Base-by-base conservation (phyloP, 2,797 vertebrate genomes). In the Austrolebias charrua region DNA sequence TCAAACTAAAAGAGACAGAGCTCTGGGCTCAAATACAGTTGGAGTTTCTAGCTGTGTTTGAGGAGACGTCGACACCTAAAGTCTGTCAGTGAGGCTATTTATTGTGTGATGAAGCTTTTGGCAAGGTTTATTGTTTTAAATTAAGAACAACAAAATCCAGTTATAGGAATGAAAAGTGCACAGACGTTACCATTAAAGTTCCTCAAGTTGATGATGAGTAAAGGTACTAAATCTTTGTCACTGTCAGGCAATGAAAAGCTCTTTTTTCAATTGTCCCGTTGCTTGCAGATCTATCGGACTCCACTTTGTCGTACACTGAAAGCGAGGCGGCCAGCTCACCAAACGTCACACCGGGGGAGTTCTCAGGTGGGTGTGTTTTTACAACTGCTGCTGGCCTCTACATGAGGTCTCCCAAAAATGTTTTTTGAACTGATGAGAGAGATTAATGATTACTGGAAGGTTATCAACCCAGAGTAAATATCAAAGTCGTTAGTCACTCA, bases 231-330 rank as follows among this genome's bases (percentile, higher is more conserved):
- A 24, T 2, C 9, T 3, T 24, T 24, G 43, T 55, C 31, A 11
- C 9, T 16, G 18, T 38, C 40, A 31, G 29, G 35, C 62, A 40
- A 73, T 54, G 16, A 65, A 52, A 20, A 33, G 47, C 52, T 87
- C 8, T 84, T 68, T 71, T 83, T 35, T 24, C 3, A 2, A 2
- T 42, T 70, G 38, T 76, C 71, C 81, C 70, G 28, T 65, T 79
- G 66, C 75, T 69, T 35, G 38, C 87, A 98, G 95, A 97, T 94
- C 95, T 97, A 75, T 98, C 96, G 70, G 96, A 99, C 95, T 98
- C 96, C 92, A 98, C 96, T 84, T 94, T 98, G 95, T 98, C 97
- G 92, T 98, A 98, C 96, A 98, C 97, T 98, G 97, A 98, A 97
- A 96, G 93, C 6, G 97, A 98, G 94, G 95, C 95, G 84, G 94